Base-by-base conservation (phyloP, 2,888 invertebrate species). In the Amorpha juglandis region DNA sequence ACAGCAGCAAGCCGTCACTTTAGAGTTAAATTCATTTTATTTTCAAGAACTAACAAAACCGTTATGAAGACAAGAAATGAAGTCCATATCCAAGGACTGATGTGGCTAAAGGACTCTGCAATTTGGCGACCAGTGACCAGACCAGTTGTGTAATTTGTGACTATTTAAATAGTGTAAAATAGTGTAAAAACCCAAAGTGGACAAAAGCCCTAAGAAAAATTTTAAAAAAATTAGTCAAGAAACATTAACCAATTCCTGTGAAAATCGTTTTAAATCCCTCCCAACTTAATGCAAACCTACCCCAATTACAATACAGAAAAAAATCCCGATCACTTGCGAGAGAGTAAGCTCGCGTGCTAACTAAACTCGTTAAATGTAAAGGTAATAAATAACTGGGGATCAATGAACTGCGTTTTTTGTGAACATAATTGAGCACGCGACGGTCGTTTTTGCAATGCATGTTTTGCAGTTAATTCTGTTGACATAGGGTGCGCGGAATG, bases 381-480 rank as follows among this genome's bases (percentile, higher is more conserved):
- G 81, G 81, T 81, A 75, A 81, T 85, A 84, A 85, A 84, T 84
- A 83, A 83, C 69, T 70, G 66, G 74, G 78, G 84, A 74, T 81
- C 85, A 83, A 79, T 78, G 85, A 83, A 76, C 85, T 78, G 78
- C 77, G 80, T 74, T 70, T 69, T 71, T 67, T 77, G 77, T 77
- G 76, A 77, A 65, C 55, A 69, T 68, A 52, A 67, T 62, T 63
- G 66, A 68, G 45, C 82, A 82, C 80, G 82, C 81, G 67, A 63
- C 38, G 70, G 75, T 78, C 65, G 75, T 78, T 70, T 58, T 58
- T 58, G 58, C 42, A 42, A 42, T 38, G 38, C 38, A 50, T 14
- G 45, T 53, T 53, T 58, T 58, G 58, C 58, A 58, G 38, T 42
- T 38, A 38, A 42, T 58, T 42, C 19, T 58, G 58, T 58, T 58